These are phyloP conservation scores for Hippocampus kuda DNA, from an alignment of 2,797 vertebrate genomes.

Conservation along the genomic window DNA sequence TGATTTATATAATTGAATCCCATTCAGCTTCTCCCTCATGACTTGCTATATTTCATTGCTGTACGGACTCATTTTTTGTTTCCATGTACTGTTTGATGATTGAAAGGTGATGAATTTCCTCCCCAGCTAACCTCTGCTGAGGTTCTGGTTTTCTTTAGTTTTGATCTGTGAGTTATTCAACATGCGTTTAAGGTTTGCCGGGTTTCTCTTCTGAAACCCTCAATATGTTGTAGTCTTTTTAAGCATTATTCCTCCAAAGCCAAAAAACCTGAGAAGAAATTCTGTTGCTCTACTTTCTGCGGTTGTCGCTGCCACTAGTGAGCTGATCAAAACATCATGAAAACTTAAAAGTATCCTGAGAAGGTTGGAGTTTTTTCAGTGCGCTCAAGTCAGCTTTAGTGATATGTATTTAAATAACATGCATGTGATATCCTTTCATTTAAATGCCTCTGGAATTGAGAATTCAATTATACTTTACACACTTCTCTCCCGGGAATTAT, in stretches of 20 bases:
- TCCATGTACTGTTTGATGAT: background rate
- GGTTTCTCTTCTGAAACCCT: slow-evolving; percentile 10
- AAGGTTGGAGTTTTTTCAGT: slow-evolving; percentile 1
- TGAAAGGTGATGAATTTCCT: background rate
- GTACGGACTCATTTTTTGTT: background rate
- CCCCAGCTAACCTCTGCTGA: slow-evolving; percentile 12
- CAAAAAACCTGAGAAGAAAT: slow-evolving; percentile 1
- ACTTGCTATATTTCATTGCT: background rate
- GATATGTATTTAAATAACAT: too few relatives aligned
- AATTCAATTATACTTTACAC: too few relatives aligned
- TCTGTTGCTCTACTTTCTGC: slow-evolving; percentile 10
- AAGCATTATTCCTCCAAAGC: slow-evolving; percentile 18
- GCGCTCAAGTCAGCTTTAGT: background rate
- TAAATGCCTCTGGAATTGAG: too few relatives aligned
- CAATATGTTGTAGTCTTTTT: slow-evolving; percentile 14
- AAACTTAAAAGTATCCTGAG: slow-evolving; percentile 10
- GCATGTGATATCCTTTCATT: too few relatives aligned
- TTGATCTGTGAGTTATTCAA: slow-evolving; percentile 22
- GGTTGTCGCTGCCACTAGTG: slow-evolving; percentile 2
- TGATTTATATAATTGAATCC: background rate
- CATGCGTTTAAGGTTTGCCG: slow-evolving; percentile 8
- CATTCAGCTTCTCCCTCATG: background rate
- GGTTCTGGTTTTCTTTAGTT: slow-evolving; percentile 4
- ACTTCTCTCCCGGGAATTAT: too few relatives aligned
- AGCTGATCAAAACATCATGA: slow-evolving; percentile 13